Conservation (phyloP, 1,140 invertebrate genomes). For the Campoletis sonorensis region DNA sequence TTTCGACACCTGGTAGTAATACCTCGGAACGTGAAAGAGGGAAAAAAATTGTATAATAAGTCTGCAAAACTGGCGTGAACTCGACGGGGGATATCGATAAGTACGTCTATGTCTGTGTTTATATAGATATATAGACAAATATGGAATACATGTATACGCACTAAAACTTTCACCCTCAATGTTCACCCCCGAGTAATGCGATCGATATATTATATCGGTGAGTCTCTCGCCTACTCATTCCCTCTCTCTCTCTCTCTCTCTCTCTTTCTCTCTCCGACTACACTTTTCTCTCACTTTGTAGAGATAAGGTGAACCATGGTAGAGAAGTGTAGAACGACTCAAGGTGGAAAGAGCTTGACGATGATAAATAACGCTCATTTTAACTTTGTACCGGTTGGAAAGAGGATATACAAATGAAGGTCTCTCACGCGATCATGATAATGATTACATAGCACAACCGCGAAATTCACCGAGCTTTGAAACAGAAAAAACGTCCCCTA, state of each 20-base stretch:
- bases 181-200: conserved; percentile 52
- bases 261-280: background rate
- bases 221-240: background rate
- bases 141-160: background rate
- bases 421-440: conserved; percentile 48
- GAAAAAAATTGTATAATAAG: conserved; percentile 35
- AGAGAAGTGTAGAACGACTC: conserved; percentile 44
- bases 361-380: conserved; percentile 63
- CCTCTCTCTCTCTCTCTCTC: background rate
- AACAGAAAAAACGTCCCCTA: background rate
- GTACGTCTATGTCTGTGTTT: background rate
- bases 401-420: conserved; percentile 59
- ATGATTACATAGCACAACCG: conserved; percentile 27
- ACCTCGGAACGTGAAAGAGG: conserved; percentile 40
- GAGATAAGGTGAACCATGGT: conserved; percentile 28
- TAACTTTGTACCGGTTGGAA: conserved; percentile 52
- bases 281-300: background rate
- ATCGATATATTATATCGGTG: conserved; percentile 62
- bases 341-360: conserved; percentile 56
- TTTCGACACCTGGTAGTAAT: conserved; percentile 37
- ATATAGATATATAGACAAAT: conserved; percentile 4
- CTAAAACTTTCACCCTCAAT: conserved; percentile 23
- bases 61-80: conserved; percentile 53
- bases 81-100: conserved; percentile 49
- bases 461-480: conserved; percentile 1